Base-by-base conservation (phyloP, 1,140 invertebrate species). In the Drosophila persimilis region DNA sequence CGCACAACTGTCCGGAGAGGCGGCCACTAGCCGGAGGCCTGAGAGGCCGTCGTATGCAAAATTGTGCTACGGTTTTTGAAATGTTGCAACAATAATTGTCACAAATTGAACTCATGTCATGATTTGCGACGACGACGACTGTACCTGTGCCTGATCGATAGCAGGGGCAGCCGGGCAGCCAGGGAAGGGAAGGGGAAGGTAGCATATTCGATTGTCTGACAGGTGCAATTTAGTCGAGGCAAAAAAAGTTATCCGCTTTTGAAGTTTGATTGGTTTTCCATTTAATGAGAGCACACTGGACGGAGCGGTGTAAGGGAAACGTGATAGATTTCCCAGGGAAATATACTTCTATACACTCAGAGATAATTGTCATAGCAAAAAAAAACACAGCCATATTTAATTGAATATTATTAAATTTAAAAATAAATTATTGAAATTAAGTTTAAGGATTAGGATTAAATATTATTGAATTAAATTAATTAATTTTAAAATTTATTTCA, bases 1-100 rank as follows among this genome's bases (percentile, higher is more conserved):
- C 73, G 58, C 63, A 60, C 72, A 76, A 76, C 55, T 75, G 73
- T 67, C 72, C 71, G 8, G 35, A 44, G 52, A 55, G 72, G 47
- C 73, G 35, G 35, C 35, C 35, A 39, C 11, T 39, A 53, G 73
- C 73, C 57, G 62, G 64, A 77, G 73, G 64, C 73, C 35, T 39
- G 9, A 11, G 29, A 8, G 31, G 31, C 9, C 31, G 31, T 7
- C 65, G 74, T 76, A 77, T 77, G 74, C 74, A 77, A 77, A 77
- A 70, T 13, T 39, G 11, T 77, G 65, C 74, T 77, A 53, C 58
- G 53, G 51, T 77, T 77, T 77, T 77, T 77, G 73, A 77, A 77
- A 77, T 77, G 74, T 77, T 77, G 74, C 74, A 77, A 77, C 74
- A 77, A 77, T 77, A 77, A 77, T 77, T 76, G 74, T 77, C 74